Evolutionary conservation across 1,140 invertebrate species (phyloP).

Genomic region (Babylonia areolata): DNA sequence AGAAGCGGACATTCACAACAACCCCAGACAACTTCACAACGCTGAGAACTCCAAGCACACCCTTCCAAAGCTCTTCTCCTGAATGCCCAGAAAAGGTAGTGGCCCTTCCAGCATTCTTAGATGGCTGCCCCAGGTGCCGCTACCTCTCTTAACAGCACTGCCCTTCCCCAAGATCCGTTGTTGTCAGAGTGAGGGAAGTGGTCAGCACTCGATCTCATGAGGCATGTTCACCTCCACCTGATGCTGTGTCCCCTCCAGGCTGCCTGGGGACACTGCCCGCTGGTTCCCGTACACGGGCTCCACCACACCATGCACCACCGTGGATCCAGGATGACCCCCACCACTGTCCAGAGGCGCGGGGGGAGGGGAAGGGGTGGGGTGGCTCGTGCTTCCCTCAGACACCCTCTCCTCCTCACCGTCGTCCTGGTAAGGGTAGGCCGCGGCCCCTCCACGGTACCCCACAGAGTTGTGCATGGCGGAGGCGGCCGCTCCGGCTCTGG

Average conservation of each 20-base stretch:
- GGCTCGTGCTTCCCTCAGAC: background rate
- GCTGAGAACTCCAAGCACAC: too few species aligned
- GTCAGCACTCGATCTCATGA: conserved; percentile 16
- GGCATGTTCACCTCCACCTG: background rate
- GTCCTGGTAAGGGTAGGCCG: conserved; percentile 1
- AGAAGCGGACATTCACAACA: too few species aligned
- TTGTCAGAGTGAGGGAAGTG: background rate
- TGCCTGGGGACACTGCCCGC: background rate
- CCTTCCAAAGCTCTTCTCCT: too few species aligned
- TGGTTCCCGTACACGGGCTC: conserved; percentile 34
- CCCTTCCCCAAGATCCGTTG: background rate
- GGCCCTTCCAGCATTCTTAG: too few species aligned
- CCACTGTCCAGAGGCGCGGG: background rate
- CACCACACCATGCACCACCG: background rate
- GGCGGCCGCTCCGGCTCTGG: background rate
- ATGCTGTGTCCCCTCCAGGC: background rate
- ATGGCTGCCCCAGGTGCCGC: background rate
- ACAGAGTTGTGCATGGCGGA: conserved; percentile 6
- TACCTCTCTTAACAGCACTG: background rate
- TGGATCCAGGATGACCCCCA: background rate
- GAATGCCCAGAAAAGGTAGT: too few species aligned
- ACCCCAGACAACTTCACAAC: too few species aligned
- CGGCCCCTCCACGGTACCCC: background rate
- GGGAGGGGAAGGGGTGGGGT: background rate
- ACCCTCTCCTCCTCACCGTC: background rate